Base-by-base conservation (phyloP, 2,113 vertebrate genomes). In the Regulus satrapa region DNA sequence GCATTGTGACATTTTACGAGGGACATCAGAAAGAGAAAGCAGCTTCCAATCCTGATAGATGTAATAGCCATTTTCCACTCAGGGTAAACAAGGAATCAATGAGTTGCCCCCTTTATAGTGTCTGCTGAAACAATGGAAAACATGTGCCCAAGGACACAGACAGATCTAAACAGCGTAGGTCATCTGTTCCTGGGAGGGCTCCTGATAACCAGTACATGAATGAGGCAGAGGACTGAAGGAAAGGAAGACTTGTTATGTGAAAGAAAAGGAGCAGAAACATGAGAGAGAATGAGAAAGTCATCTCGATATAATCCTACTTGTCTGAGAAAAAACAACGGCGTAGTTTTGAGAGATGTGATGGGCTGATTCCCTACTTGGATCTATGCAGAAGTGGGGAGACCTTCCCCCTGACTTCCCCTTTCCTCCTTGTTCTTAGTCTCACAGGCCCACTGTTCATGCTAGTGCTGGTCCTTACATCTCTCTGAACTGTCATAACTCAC, bases 141-240 rank as follows among this genome's bases (percentile, higher is more conserved):
- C 78, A 58, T 58, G 25, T 77, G 94, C 63, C 51, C 40, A 56
- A 75, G 92, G 85, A 90, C 62, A 90, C 29, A 80, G 31, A 20
- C 36, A 76, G 38, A 61, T 61, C 25, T 82, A 52, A 93, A 62
- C 25, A 54, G 66, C 0, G 0, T 28, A 75, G 71, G 59, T 69
- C 75, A 58, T 56, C 67, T 80, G 23, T 41, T 83, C 67, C 85
- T 80, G 5, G 8, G 15, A 26, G 8, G 11, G 13, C 8, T 11
- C 32, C 18, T 0, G 0, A 75, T 56, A 68, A 58, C 32, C 0
- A 0, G 36, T 31, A 43, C 66, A 45, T 0, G 4, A 41, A 24
- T 24, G 34, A 38, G 58, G 38, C 34, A 73, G 52, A 10, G 24
- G 8, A 63, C 34, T 81, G 51, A 51, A 76, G 32, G 68, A 77